Base-by-base conservation (phyloP, 2,113 vertebrate genomes). In the Panurus biarmicus region DNA sequence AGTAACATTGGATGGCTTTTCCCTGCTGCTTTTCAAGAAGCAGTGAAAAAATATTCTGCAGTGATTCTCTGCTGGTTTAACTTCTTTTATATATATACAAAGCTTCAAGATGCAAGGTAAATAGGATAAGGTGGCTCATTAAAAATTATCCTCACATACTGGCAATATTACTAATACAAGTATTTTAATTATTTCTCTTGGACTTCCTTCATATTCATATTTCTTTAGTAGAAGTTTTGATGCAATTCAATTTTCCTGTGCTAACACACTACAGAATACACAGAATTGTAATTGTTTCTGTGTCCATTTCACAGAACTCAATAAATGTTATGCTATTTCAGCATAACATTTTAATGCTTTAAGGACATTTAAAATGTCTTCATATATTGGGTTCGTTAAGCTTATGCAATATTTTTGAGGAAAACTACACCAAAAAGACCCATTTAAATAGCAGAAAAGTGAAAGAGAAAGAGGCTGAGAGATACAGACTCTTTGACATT, bases 381-480 rank as follows among this genome's bases (percentile, higher is more conserved):
- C 19, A 44, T 4, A 6, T n/a, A 31, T 40, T 33, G 14, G 14
- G 23, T 66, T 89, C 33, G 45, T 65, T 60, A 70, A 45, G 4
- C 1, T 66, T 61, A 50, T n/a, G 6, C 11, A 81, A 35, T 54
- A 62, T 45, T 73, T 16, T 33, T 75, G 28, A 66, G 11, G 21
- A 74, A 80, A 74, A 7, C 44, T 2, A 14, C 16, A 76, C 4
- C 6, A 35, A 69, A 87, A 67, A 2, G 0, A 0, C 11, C 4
- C 5, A 12, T 74, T 81, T 40, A 60, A 53, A 22, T 25, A 42
- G 14, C 42, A 36, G n/a, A 60, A 76, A 67, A 53, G 7, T 28
- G 24, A 36, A 86, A 64, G 25, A 11, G 2, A 1, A 2, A 4
- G 1, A 2, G 19, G 5, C 6, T 22, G 6, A 42, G 31, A 53